Base-by-base conservation (phyloP, 2,797 vertebrate species). In the Hoplostethus atlanticus region DNA sequence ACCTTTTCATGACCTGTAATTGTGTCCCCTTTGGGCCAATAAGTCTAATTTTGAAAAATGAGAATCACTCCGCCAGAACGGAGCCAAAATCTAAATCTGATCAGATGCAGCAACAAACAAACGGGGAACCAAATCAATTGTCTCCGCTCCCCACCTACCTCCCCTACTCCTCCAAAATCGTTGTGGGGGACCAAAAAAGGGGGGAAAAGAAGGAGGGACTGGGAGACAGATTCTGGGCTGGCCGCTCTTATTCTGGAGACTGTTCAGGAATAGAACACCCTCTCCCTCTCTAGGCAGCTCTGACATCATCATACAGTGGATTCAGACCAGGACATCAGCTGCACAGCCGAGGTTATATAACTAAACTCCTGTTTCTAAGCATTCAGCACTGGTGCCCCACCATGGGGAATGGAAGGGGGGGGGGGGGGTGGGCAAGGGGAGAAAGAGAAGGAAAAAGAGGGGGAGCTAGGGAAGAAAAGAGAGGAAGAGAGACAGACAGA, bases 331-430 rank as follows among this genome's bases (percentile, higher is more conserved):
- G 84, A 86, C 90, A 89, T 90, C 87, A 89, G 89, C 87, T 89
- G 87, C 86, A 79, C 73, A 64, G 71, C 46, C 71, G 53, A 64
- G 70, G 85, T 95, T 95, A 94, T 89, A 92, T 93, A 94, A 95
- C 86, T 79, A 76, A 83, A 80, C 68, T 72, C 63, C 71, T 63
- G 78, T 88, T 89, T 91, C 77, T 58, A 50, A 85, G 87, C 77
- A 71, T 84, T 87, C 76, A 76, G 73, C 79, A 21, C 63, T 28
- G 59, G 69, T 84, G 84, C 80, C 83, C 73, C 79, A 63, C 85
- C 81, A 54, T 38, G 68, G 74, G 84, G 76, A 74, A 71, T 11
- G 54, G 64, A 64, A 61, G 73, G 73, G 64, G 62, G 10, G 62
- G 48, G 55, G 57, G 31, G 65, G 59, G 51, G 3, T 3, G 30